Evolutionary conservation across 1,140 invertebrate genomes (phyloP), one percentile per base, ranked within the genome.

Genomic region (Stegodyphus dumicola): DNA sequence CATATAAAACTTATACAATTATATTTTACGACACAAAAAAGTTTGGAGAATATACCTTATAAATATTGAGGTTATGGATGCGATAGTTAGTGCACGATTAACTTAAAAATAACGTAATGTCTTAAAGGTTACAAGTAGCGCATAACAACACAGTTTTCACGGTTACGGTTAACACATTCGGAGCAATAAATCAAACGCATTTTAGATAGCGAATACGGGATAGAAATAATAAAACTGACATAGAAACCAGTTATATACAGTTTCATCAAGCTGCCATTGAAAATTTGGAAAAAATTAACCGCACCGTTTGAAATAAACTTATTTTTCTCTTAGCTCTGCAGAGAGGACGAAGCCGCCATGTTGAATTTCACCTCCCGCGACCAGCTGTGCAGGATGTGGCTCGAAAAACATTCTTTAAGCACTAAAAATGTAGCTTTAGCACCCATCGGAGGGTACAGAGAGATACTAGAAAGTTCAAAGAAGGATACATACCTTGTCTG

Each of bases 381-480:
- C 54, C 67, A 6, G 75, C 53, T 18, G 3, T 64, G 49, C 10
- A 18, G 56, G 6, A 67, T 33, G 65, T 66, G 17, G n/a, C n/a
- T 7, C 75, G 73, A 54, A 86, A 86, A 65, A 73, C 66, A 10
- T 6, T 65, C 9, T 49, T 86, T 86, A 78, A 60, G 73, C 15
- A 52, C 10, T 13, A 52, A 54, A 65, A 64, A 64, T 53, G 18
- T 7, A 7, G 17, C 6, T 77, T 73, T 67, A 11, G 33, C 0
- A 13, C 6, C 67, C 9, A 73, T 78, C 66, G 1, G 53, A 54
- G 48, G 3, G 10, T 66, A 65, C 11, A 86, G n/a, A 13, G 5
- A 86, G 75, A 53, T 77, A 73, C 15, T n/a, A 71, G 64, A 86
- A 53, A 69, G 18, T 78, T 86, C 76, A 78, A 86, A 66, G 84